Evolutionary conservation across 2,113 vertebrate genomes (phyloP), one percentile per base, ranked within the genome.

Genomic region (Pagrus major): DNA sequence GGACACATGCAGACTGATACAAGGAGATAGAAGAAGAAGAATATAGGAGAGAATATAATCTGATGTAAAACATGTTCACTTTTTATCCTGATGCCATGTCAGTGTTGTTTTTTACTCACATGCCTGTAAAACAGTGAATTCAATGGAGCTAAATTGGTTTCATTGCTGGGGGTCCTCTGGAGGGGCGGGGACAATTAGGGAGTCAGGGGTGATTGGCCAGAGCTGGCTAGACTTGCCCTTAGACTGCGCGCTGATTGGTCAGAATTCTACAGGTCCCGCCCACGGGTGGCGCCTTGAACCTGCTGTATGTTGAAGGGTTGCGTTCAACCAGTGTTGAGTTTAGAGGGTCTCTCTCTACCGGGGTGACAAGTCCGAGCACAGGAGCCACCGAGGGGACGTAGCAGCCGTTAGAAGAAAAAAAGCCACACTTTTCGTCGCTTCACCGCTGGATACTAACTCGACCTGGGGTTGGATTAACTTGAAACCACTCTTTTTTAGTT

Each of bases 401-500:
- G 20, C 67, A 23, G 71, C 71, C 31, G 25, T 73, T 20, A 51
- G 37, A 78, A 69, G 27, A 79, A 12, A 46, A 49, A 61, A 64
- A 71, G n/a, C 20, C 35, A 70, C 71, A 76, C 82, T 86, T 89
- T 72, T 79, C 71, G 47, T 71, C 37, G 1, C 60, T 89, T 70
- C 75, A 70, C 76, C 81, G 55, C 88, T 74, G 93, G 94, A 94
- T 85, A 89, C 90, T 78, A 16, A 75, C 76, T 89, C 76, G 27
- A 58, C 72, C 83, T 84, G 90, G 91, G 83, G 67, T 90, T 89
- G 94, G 95, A 95, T 94, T 95, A 92, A 92, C 65, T 86, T 81
- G 3, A 76, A 80, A 66, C 15, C 56, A 54, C 63, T 64, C 47
- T 78, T 89, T 93, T 94, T 92, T 86, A 71, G 79, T 91, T 94